Evolutionary conservation across 2,888 invertebrate genomes (phyloP), one percentile per base, ranked within the genome.

Genomic region (Phyllotreta cruciferae): DNA sequence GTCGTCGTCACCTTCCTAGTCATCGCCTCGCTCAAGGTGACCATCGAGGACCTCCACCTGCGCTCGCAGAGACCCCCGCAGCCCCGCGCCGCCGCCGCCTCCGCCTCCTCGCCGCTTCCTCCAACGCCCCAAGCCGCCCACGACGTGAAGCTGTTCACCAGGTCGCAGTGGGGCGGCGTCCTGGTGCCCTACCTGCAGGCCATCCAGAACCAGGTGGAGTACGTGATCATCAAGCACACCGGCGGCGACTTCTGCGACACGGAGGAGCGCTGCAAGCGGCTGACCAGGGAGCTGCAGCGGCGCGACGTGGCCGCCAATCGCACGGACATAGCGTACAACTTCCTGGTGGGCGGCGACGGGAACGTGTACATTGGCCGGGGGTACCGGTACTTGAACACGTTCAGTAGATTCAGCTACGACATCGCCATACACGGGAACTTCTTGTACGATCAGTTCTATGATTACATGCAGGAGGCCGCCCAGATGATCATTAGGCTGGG

Each of bases 281-380:
- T 80, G 39, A 80, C 83, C 39, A 84, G 85, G 71, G 78, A 80
- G 58, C 75, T 81, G 6, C 83, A 85, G 47, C 80, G 82, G 60
- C 76, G 77, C 1, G 78, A 80, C 64, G 76, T 54, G 2, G 56
- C 56, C 1, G 7, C 45, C 1, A 62, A 64, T 9, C 75, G 81
- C 57, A 79, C 81, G 2, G 85, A 86, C 72, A 83, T 86, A 54
- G 79, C 77, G 3, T 81, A 80, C 68, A 82, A 79, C 68, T 85
- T 84, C 67, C 69, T 86, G 69, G 81, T 66, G 1, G 93, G 91
- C 0, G 92, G 92, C 6, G 92, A 92, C 75, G 92, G 92, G 0
- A 89, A 87, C 0, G 92, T 87, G 0, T 92, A 91, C 76, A 85
- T 84, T 66, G 92, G 90, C 0, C 86, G 92, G 2, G 72, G 71